Base-by-base conservation (phyloP, 2,888 invertebrate genomes). In the Drosophila meridiana region DNA sequence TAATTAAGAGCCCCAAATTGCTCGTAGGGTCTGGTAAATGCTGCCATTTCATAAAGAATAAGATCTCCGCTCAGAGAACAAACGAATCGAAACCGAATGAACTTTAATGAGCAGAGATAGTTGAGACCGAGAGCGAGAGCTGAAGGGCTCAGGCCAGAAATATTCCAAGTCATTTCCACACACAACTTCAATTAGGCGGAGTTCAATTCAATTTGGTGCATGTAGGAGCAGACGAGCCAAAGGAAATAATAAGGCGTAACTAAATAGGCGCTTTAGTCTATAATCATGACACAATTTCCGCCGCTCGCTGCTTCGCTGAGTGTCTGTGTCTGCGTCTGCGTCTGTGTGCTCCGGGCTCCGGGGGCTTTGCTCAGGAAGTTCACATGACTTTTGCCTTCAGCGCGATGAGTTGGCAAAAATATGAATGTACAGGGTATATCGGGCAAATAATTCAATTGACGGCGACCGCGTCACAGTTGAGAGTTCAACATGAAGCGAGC, bases 251-350 rank as follows among this genome's bases (percentile, higher is more conserved):
- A 89, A 87, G 85, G 87, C 87, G 87, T 89, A 83, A 87, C 87
- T 89, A 89, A 89, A 89, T 84, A 89, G 84, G 78, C 82, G 87
- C 89, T 87, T 89, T 84, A 88, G 84, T 87, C 88, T 89, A 83
- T 89, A 89, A 89, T 89, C 89, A 89, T 89, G 86, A 86, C 84
- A 86, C 88, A 86, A 89, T 89, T 89, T 89, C 88, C 88, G 88
- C 83, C 83, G 36, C 53, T 48, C 52, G 48, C 40, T 60, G 63
- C 40, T 11, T 50, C 57, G 58, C 45, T 69, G 73, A 73, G 77
- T 69, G 66, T 36, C 40, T 42, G 30, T 6, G n/a, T 14, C 20
- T 20, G 20, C 20, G 20, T 20, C 20, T 20, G 20, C 20, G 20
- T 20, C 20, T 20, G 20, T 42, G 30, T 26, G n/a, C 26, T 30